phyloP scores from a whole-genome alignment of 1,140 invertebrate genomes.

The Rhopalosiphum padi region DNA sequence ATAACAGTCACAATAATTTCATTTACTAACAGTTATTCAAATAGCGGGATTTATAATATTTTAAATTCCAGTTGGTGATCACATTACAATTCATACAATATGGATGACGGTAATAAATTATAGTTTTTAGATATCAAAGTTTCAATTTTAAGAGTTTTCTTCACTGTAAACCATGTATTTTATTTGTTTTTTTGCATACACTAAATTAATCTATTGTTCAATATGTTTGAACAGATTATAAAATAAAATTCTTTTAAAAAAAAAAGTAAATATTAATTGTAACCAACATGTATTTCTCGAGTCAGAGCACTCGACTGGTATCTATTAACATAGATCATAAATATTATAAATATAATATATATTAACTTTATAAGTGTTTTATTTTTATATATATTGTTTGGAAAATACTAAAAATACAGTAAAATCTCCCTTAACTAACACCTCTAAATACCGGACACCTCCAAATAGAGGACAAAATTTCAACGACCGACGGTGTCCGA shows the following conservation, averaged over 20 bases:
- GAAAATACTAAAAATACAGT: no score
- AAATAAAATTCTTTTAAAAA: background rate
- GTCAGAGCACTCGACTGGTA: background rate
- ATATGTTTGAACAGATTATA: background rate
- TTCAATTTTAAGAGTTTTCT: background rate
- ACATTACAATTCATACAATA: background rate
- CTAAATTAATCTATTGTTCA: background rate
- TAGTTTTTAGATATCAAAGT: background rate
- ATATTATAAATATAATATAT: background rate
- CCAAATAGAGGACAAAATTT: no score
- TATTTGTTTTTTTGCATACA: background rate
- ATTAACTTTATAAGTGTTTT: no score
- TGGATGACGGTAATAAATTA: slow-evolving; percentile 25
- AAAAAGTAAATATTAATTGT: background rate
- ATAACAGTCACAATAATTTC: background rate
- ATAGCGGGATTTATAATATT: background rate
- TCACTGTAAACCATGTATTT: background rate
- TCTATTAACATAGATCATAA: background rate
- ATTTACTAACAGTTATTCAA: background rate
- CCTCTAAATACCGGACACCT: no score
- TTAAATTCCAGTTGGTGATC: background rate
- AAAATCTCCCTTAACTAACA: no score
- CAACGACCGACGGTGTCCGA: no score
- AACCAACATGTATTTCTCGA: background rate
- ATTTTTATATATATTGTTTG: no score